Evolutionary conservation across 2,113 vertebrate genomes (phyloP).

Genomic region (Sterrhoptilus dennistouni): DNA sequence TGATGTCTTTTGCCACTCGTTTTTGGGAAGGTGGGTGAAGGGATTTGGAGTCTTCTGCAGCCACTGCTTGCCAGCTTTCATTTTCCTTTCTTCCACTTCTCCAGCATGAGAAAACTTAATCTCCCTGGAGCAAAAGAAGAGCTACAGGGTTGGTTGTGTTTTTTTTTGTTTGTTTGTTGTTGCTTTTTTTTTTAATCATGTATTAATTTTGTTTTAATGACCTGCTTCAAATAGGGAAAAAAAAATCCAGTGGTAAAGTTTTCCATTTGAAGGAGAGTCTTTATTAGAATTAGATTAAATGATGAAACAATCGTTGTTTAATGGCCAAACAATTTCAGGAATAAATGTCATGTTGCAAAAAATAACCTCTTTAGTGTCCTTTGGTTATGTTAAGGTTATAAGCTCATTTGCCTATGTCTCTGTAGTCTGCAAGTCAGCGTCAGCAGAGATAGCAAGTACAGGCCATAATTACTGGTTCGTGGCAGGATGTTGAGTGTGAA

Average conservation of each 20-base stretch:
- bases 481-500: slow-evolving; percentile 65
- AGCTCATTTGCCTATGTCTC: slow-evolving; percentile 40
- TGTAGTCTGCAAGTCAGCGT: slow-evolving; percentile 47
- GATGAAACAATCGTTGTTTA: slow-evolving; percentile 14
- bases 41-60: background rate
- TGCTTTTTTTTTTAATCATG: background rate
- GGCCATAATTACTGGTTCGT: slow-evolving; percentile 58
- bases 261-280: background rate
- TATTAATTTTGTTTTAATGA: slow-evolving; percentile 33
- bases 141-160: background rate
- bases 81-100: background rate
- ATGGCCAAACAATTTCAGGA: slow-evolving; percentile 32
- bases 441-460: slow-evolving; percentile 1
- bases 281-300: background rate
- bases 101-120: background rate
- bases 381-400: slow-evolving; percentile 52
- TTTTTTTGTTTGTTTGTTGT: too few relatives aligned
- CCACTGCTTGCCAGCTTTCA: background rate
- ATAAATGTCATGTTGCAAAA: slow-evolving; percentile 54
- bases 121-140: background rate
- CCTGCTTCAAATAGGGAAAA: background rate
- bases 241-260: background rate
- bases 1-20: background rate
- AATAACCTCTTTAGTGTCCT: slow-evolving; percentile 33
- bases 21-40: background rate